Conservation (phyloP, 2,797 vertebrate species). For the Anguilla pacifica region DNA sequence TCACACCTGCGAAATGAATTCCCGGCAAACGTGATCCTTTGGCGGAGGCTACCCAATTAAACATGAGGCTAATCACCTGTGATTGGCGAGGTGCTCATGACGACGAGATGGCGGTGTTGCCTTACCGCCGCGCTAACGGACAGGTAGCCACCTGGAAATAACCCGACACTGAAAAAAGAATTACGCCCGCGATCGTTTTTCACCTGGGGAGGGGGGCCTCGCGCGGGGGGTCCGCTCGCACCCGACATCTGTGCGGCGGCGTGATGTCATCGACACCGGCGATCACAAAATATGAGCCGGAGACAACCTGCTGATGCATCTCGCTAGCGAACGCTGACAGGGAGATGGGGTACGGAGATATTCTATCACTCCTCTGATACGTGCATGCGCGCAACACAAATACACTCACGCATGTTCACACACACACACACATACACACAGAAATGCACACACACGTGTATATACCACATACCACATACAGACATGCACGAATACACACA, state of each 20-base stretch:
- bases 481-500: neutral
- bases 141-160: neutral
- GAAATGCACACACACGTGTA: no score
- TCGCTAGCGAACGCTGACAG: conserved; percentile 1
- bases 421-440: no score
- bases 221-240: neutral
- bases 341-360: neutral
- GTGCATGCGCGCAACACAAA: neutral
- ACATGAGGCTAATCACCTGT: conserved; percentile 28
- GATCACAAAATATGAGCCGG: conserved; percentile 21
- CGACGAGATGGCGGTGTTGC: conserved; percentile 34
- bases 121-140: conserved; percentile 32
- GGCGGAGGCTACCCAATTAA: conserved; percentile 13
- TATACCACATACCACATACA: neutral
- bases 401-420: neutral
- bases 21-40: conserved; percentile 31
- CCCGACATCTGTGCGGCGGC: neutral
- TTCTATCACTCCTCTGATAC: conserved; percentile 5
- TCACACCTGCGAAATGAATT: conserved; percentile 12
- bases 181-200: conserved; percentile 22
- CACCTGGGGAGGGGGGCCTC: neutral
- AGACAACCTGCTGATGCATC: conserved; percentile 29
- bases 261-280: neutral
- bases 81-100: conserved; percentile 29
- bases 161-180: neutral